Evolutionary conservation across 2,797 vertebrate species (phyloP), one percentile per base, ranked within the genome.

Genomic region (Prunella strophiata): DNA sequence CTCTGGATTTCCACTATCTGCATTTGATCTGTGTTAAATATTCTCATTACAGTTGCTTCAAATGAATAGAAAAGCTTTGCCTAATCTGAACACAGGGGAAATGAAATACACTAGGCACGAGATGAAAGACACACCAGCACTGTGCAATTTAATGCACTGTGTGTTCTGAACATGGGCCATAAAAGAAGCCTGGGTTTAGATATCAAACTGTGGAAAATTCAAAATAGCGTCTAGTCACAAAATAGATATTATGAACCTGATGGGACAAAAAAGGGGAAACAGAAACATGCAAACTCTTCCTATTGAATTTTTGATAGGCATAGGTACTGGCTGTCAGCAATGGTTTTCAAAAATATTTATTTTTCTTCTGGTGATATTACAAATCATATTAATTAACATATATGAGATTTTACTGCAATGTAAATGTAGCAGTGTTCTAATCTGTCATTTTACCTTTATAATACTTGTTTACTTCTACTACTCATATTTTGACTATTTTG

Each of bases 1-100:
- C 93, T 97, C 94, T 85, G 96, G 96, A 97, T 95, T 96, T 92
- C 88, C 80, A 92, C 96, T 96, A 87, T 96, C 94, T 88, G 94
- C 87, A 95, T 97, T 97, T 98, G 98, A 98, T 97, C 97, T 30
- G 63, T 89, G 96, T 98, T 98, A 98, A 98, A 96, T 97, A 98
- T 98, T 98, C 97, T 98, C 97, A 98, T 97, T 98, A 97, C 92
- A 94, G 91, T 97, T 95, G 95, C 96, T 98, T 97, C 97, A 98
- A 97, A 98, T 98, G 92, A 98, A 95, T 97, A 95, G 81, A 97
- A 97, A 98, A 96, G 96, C 97, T 98, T 97, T 97, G 95, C 97
- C 97, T 98, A 98, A 98, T 98, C 96, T 96, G 92, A 95, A 96
- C 95, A 93, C 96, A 50, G 51, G 98, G 97, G 97, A 98, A 97